phyloP scores from a whole-genome alignment of 2,797 vertebrate genomes.

The Poeciliopsis turneri region DNA sequence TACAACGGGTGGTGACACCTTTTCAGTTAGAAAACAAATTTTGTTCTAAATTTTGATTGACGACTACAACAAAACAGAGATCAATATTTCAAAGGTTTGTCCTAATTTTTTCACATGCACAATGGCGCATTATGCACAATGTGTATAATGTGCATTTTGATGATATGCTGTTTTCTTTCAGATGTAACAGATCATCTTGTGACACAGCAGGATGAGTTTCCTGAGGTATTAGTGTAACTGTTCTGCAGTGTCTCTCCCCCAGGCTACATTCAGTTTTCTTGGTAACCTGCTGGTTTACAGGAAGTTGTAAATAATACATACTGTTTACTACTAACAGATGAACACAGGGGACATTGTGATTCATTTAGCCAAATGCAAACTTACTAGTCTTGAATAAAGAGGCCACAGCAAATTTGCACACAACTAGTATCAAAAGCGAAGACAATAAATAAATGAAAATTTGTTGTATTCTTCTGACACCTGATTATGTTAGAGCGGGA shows the following conservation, averaged over 20 bases:
- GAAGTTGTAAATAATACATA: neutral
- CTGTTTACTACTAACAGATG: neutral
- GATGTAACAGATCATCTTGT: neutral
- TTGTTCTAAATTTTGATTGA: neutral
- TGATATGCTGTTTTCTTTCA: neutral
- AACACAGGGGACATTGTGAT: no score
- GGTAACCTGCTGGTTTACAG: neutral
- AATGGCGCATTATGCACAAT: neutral
- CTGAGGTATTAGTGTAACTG: neutral
- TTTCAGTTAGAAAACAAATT: neutral
- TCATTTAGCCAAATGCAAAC: neutral
- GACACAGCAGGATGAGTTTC: neutral
- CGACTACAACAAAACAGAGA: neutral
- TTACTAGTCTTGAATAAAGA: neutral
- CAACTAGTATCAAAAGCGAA: neutral
- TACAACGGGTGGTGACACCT: neutral
- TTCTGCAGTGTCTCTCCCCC: neutral
- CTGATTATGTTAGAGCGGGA: no score
- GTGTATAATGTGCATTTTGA: neutral
- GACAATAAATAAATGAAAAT: neutral
- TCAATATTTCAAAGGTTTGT: neutral
- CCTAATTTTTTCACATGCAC: neutral
- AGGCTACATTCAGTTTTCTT: neutral
- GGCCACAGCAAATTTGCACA: neutral
- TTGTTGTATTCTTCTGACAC: neutral